phyloP scores from a whole-genome alignment of 2,797 vertebrate species.

The Lepidocolaptes lacrymiger region DNA sequence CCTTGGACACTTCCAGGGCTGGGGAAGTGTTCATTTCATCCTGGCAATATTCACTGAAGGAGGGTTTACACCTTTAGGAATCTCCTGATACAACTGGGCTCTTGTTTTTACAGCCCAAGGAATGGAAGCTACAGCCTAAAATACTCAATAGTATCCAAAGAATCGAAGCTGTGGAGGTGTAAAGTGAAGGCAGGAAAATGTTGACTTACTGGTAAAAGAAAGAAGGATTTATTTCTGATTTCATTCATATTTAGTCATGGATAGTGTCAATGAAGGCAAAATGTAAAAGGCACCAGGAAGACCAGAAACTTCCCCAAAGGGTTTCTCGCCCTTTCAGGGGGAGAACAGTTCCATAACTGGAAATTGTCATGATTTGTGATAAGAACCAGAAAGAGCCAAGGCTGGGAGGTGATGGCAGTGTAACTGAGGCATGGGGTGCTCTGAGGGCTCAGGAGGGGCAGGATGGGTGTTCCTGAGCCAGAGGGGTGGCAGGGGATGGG shows the following conservation, averaged over 20 bases:
- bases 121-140: background rate
- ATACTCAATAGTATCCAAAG: background rate
- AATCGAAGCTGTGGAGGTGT: background rate
- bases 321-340: background rate
- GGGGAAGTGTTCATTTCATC: background rate
- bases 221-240: background rate
- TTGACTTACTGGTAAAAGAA: background rate
- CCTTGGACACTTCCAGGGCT: background rate
- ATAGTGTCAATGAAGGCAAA: background rate
- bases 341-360: background rate
- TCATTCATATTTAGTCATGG: background rate
- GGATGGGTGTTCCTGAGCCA: background rate
- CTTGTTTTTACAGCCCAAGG: background rate
- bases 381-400: background rate
- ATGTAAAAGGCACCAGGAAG: background rate
- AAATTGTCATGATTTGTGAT: background rate
- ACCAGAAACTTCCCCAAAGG: background rate
- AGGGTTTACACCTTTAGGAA: background rate
- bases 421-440: rapidly evolving
- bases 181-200: background rate
- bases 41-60: background rate
- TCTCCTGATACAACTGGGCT: background rate
- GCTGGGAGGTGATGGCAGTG: background rate
- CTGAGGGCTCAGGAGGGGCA: background rate
- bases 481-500: background rate